Evolutionary conservation across 2,888 invertebrate species (phyloP).

Genomic region (Noctua janthe): DNA sequence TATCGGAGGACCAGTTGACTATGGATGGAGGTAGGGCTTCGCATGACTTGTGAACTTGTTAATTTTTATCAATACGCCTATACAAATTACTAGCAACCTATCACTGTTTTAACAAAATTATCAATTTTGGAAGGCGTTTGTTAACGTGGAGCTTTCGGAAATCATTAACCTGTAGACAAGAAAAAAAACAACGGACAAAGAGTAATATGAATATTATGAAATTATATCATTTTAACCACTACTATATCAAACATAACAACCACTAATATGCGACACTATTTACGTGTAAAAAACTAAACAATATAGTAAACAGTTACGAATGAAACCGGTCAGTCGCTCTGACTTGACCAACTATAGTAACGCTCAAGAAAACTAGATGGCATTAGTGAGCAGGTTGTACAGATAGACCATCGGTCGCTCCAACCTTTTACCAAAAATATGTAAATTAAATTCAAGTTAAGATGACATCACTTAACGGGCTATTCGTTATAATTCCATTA

Average conservation of each 20-base stretch:
- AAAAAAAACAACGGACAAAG: background rate
- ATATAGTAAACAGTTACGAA: background rate
- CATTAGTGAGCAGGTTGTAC: slow-evolving; percentile 1
- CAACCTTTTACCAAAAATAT: slow-evolving; percentile 27
- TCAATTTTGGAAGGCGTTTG: background rate
- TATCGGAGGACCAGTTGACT: background rate
- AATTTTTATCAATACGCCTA: background rate
- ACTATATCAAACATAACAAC: background rate
- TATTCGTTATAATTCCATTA: slow-evolving; percentile 52
- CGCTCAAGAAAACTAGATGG: slow-evolving; percentile 31
- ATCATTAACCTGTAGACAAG: background rate
- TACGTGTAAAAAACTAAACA: background rate
- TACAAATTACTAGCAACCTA: background rate
- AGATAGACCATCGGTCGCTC: background rate
- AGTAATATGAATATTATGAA: background rate
- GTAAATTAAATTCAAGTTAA: slow-evolving; percentile 32
- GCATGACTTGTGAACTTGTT: background rate
- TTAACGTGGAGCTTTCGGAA: background rate
- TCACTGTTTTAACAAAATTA: background rate
- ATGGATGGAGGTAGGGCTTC: background rate
- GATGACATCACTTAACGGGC: slow-evolving; percentile 37
- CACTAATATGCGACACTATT: background rate
- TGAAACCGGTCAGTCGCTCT: background rate
- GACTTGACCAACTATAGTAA: background rate
- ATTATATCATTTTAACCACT: background rate